A percentile compares a stretch with the other conserved stretches of the same genome.
Evolutionary conservation across 2,113 vertebrate genomes (phyloP).

Genomic region (Zosterops borbonicus): DNA sequence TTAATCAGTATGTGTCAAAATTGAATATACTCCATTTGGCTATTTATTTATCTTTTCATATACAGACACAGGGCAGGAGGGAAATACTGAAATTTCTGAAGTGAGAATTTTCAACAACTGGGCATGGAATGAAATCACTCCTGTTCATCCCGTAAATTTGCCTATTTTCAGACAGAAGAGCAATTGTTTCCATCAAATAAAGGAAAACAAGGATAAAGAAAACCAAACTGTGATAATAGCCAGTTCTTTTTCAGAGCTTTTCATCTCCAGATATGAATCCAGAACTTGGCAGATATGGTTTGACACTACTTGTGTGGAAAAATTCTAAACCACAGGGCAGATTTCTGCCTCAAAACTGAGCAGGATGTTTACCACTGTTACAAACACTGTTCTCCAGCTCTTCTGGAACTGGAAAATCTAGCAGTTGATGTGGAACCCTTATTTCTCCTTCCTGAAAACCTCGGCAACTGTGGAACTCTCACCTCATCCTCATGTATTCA

Average conservation of each 20-base stretch:
- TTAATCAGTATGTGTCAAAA: not conserved
- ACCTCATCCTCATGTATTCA: not conserved
- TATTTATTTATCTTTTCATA: not conserved
- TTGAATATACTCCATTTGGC: not conserved
- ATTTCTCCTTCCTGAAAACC: not conserved
- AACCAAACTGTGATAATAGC: not conserved
- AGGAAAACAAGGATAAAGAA: not conserved
- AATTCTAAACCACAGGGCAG: not conserved
- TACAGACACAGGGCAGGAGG: not conserved
- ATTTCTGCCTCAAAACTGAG: not conserved
- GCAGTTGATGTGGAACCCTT: not conserved
- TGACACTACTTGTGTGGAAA: not conserved
- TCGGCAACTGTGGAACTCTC: not conserved
- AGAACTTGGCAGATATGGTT: not conserved
- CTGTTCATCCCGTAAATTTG: not conserved
- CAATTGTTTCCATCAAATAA: not conserved
- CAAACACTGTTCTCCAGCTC: not conserved
- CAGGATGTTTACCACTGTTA: not conserved
- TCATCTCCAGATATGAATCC: not conserved
- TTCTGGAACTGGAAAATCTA: not conserved
- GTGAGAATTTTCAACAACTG: not conserved
- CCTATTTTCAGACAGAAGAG: not conserved
- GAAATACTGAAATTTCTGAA: not conserved
- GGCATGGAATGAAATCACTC: not conserved
- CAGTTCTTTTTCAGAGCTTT: not conserved